Evolutionary conservation across 2,797 vertebrate species (phyloP), one percentile per base, ranked within the genome.

Genomic region (Benthosema pterotum): DNA sequence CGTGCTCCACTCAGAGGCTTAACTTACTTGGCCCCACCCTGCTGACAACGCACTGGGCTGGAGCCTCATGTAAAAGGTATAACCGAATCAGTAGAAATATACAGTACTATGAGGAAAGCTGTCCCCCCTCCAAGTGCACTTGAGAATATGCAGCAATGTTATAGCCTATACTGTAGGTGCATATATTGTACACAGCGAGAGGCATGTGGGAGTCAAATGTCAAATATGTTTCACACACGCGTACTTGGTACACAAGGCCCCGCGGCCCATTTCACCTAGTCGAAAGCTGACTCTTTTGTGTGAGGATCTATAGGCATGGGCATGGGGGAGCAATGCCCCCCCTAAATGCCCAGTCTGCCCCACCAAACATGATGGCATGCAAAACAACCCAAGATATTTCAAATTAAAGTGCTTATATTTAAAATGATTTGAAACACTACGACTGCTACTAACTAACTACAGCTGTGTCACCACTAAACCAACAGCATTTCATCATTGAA

Each of bases 31-130:
- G 50, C 45, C 22, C 19, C 0, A 19, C 49, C 74, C 38, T 0
- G 67, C 32, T 68, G 79, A 78, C 75, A 77, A 70, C 58, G 16
- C 6, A 17, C 45, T 22, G 47, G 32, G 8, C 32, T 9, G 43
- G 58, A 5, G 11, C 28, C 11, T 25, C 8, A 19, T 7, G 19
- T 17, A 16, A n/a, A 18, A 15, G 25, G 25, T 11, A 42, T 6
- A 13, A 15, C 45, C 13, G 45, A 46, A 46, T 46, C 45, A 46
- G 13, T 46, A 13, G 45, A 46, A 46, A 46, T 46, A 15, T 46
- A n/a, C n/a, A n/a, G n/a, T n/a, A 4, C 45, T 46, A 46, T 13
- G n/a, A n/a, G 1, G 45, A 15, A 46, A 15, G 43, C 5, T 13
- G 32, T 38, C 32, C 32, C 28, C 64, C 32, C 32, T 22, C 64